phyloP scores from a whole-genome alignment of 2,797 vertebrate genomes.

The Iguana delicatissima region DNA sequence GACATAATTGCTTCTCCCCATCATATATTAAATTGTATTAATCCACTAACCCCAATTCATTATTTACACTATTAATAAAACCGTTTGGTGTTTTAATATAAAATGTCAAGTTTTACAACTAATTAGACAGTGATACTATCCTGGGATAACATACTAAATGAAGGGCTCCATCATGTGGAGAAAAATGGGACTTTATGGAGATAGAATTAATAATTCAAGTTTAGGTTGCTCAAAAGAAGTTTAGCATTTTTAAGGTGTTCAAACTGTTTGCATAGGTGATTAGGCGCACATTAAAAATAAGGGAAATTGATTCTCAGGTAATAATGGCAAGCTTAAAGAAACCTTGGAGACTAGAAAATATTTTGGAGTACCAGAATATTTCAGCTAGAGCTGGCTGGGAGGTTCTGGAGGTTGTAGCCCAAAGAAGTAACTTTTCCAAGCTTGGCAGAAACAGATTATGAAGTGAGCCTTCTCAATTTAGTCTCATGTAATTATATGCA shows the following conservation, averaged over 20 bases:
- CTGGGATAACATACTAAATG: slow-evolving; percentile 56
- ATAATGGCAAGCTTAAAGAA: neutral
- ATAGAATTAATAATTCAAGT: neutral
- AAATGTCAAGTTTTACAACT: slow-evolving; percentile 38
- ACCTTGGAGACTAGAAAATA: neutral
- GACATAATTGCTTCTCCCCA: slow-evolving; percentile 18
- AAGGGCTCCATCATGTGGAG: slow-evolving; percentile 73
- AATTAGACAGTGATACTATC: slow-evolving; percentile 21
- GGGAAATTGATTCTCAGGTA: neutral
- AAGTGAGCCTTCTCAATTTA: neutral
- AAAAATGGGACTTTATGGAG: slow-evolving; percentile 40
- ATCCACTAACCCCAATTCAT: slow-evolving; percentile 23
- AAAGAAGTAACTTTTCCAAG: no score
- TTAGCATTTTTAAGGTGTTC: neutral
- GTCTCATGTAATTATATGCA: neutral
- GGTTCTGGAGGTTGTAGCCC: no score
- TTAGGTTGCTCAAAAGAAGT: neutral
- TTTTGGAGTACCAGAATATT: no score
- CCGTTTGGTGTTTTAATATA: slow-evolving; percentile 53
- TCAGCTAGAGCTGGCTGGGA: no score
- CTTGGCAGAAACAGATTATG: neutral
- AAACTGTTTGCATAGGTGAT: neutral
- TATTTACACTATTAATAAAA: slow-evolving; percentile 41
- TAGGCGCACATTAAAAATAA: neutral
- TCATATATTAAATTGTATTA: slow-evolving; percentile 26